Evolutionary conservation across 2,113 vertebrate genomes (phyloP).

Genomic region (Oncorhynchus tshawytscha): DNA sequence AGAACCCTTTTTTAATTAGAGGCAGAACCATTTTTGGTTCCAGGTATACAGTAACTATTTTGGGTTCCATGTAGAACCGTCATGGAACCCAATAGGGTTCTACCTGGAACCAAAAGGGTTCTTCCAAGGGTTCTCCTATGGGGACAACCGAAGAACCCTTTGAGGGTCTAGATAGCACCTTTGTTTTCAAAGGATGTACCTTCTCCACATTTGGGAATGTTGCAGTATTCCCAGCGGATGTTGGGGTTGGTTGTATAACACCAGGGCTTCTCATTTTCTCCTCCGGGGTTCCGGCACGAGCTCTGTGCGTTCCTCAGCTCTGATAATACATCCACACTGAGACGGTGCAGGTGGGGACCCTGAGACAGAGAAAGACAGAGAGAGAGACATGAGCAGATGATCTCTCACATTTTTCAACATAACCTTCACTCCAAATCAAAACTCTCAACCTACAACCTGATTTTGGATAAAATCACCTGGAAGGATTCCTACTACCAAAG

Average conservation of each 20-base stretch:
- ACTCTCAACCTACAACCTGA: no score
- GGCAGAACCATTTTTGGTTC: no score
- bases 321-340: slow-evolving; percentile 81
- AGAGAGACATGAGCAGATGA: no score
- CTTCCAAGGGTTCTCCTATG: no score
- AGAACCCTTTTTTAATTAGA: no score
- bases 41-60: no score
- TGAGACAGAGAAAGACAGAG: slow-evolving; percentile 13
- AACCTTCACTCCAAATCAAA: no score
- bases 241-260: slow-evolving; percentile 81
- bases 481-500: no score
- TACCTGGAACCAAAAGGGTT: background rate
- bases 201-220: slow-evolving; percentile 77
- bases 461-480: no score
- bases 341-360: slow-evolving; percentile 81
- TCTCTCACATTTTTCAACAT: background rate
- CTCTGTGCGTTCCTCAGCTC: slow-evolving; percentile 82
- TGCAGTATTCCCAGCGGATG: slow-evolving; percentile 87
- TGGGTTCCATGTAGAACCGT: no score
- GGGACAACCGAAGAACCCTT: no score
- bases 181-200: slow-evolving; percentile 79
- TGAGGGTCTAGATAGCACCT: background rate
- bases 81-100: no score
- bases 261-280: slow-evolving; percentile 84
- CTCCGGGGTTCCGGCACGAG: slow-evolving; percentile 86